phyloP scores from a whole-genome alignment of 1,140 invertebrate species.

The Caenorhabditis brenneri region DNA sequence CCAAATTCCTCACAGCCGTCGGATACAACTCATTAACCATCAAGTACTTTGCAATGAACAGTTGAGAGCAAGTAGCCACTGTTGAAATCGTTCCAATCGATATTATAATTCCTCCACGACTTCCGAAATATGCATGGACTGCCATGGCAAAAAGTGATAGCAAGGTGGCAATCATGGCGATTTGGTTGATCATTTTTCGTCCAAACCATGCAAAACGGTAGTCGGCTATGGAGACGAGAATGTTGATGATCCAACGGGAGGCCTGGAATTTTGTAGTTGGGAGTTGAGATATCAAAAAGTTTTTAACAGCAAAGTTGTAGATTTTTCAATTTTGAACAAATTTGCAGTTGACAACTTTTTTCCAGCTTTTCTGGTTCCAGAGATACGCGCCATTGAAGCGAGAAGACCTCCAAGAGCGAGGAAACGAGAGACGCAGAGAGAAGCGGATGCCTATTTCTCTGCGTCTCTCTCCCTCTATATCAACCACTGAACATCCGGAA shows the following conservation, averaged over 20 bases:
- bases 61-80: slow-evolving; percentile 30
- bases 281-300: no score
- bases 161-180: slow-evolving; percentile 37
- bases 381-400: no score
- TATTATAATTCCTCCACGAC: neutral
- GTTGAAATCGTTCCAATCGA: neutral
- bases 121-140: slow-evolving; percentile 7
- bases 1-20: slow-evolving; percentile 54
- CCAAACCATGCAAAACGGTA: slow-evolving; percentile 39
- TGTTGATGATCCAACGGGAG: slow-evolving; percentile 47
- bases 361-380: no score
- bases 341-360: no score
- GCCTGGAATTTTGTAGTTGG: neutral
- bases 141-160: slow-evolving; percentile 20
- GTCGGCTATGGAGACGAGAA: slow-evolving; percentile 19
- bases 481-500: neutral
- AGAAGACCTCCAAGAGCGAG: no score
- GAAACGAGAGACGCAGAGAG: no score
- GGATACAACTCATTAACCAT: slow-evolving; percentile 51
- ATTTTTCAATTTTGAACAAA: no score
- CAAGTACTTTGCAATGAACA: slow-evolving; percentile 56
- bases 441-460: no score
- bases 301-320: no score
- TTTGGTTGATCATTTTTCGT: slow-evolving; percentile 47
- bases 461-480: neutral